phyloP scores from a whole-genome alignment of 2,113 vertebrate genomes.

The Emberiza fucata region DNA sequence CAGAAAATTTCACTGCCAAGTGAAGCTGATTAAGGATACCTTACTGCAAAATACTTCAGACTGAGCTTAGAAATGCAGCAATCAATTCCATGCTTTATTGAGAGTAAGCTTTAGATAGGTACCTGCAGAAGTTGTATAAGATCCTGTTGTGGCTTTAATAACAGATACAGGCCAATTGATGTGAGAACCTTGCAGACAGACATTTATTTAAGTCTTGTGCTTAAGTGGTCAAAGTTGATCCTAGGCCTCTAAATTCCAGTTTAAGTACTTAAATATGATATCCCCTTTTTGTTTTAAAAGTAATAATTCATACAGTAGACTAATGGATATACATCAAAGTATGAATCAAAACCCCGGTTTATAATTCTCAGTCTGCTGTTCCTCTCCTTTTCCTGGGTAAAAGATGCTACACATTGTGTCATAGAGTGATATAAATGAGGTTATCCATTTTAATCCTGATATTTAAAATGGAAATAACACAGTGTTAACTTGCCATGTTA shows the following conservation, averaged over 20 bases:
- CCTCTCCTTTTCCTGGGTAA: not conserved
- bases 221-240: not conserved
- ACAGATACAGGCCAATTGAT: not conserved
- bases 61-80: not conserved
- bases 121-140: not conserved
- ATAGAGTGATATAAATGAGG: not conserved
- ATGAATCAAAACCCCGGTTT: accelerated
- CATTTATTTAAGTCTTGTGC: not conserved
- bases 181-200: not conserved
- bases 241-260: not conserved
- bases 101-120: not conserved
- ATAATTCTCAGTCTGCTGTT: not conserved
- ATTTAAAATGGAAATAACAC: not conserved
- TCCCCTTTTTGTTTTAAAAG: not conserved
- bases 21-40: not conserved
- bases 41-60: not conserved
- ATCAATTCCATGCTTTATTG: not conserved
- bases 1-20: not conserved
- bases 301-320: not conserved
- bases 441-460: not conserved
- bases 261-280: not conserved
- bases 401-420: not conserved
- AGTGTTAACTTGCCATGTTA: not conserved
- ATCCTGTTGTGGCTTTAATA: not conserved
- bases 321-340: not conserved